phyloP scores from a whole-genome alignment of 2,888 invertebrate genomes.

The Eumacrocentrus americanus region DNA sequence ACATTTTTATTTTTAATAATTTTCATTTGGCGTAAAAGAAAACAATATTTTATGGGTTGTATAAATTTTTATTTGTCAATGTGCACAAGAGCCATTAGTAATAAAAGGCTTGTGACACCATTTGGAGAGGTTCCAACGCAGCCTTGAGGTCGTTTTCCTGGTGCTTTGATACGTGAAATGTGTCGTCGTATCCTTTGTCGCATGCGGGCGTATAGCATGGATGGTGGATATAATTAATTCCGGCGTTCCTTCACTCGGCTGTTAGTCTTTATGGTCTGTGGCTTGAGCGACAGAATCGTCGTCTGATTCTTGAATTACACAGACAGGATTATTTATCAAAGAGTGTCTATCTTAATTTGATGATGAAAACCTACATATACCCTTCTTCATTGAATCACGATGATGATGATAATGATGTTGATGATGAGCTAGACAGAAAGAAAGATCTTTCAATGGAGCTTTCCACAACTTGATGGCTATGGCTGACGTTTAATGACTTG shows the following conservation, averaged over 20 bases:
- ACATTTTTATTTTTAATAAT: background rate
- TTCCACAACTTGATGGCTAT: background rate
- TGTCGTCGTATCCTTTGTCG: background rate
- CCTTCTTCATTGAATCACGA: background rate
- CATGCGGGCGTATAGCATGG: background rate
- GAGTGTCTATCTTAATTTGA: no score
- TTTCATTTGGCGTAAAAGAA: background rate
- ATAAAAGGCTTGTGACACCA: background rate
- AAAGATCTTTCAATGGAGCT: background rate
- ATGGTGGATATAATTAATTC: background rate
- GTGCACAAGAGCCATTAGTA: background rate
- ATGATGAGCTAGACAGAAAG: background rate
- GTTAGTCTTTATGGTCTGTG: no score
- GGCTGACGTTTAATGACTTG: constrained; percentile 22
- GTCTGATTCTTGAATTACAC: no score
- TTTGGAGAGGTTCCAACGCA: background rate
- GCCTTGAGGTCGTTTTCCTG: background rate
- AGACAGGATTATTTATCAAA: background rate
- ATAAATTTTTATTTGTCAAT: background rate
- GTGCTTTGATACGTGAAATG: background rate
- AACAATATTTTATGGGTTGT: background rate
- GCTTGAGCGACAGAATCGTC: no score
- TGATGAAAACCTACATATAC: background rate
- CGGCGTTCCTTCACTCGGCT: background rate
- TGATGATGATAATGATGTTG: background rate